These are phyloP conservation scores for Polydrusus pterygomalis DNA, from an alignment of 2,888 invertebrate species.

Conservation along the genomic window DNA sequence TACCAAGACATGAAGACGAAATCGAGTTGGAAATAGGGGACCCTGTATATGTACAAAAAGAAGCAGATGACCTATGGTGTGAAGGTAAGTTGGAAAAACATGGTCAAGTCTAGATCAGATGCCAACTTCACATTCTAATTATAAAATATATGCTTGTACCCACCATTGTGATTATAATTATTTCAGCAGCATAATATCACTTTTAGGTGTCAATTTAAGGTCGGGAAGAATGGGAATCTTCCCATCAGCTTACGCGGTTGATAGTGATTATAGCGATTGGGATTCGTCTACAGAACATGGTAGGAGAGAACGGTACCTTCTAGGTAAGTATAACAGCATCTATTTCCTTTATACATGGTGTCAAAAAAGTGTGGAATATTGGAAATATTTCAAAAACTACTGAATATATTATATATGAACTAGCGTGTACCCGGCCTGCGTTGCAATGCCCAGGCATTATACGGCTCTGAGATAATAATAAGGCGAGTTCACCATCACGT, in stretches of 20 bases:
- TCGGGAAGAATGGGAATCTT: slow-evolving; percentile 94
- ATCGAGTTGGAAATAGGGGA: slow-evolving; percentile 98
- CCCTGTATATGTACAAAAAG: slow-evolving; percentile 96
- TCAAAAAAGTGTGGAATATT: too few relatives aligned
- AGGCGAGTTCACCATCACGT: too few relatives aligned
- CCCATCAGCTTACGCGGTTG: slow-evolving; percentile 97
- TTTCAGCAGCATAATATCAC: not conserved
- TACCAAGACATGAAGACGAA: slow-evolving; percentile 96
- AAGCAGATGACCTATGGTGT: slow-evolving; percentile 98
- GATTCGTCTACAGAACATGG: slow-evolving; percentile 90
- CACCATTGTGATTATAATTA: not conserved
- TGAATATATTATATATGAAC: too few relatives aligned
- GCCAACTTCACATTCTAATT: too few relatives aligned
- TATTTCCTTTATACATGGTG: too few relatives aligned
- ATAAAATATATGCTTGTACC: not conserved
- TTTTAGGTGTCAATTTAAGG: slow-evolving; percentile 92
- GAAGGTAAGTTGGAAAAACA: slow-evolving; percentile 80
- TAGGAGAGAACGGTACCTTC: slow-evolving; percentile 89
- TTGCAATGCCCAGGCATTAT: too few relatives aligned
- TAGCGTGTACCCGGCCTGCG: too few relatives aligned
- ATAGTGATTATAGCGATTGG: slow-evolving; percentile 97
- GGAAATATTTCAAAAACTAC: too few relatives aligned
- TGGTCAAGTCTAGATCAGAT: too few relatives aligned
- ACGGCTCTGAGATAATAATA: too few relatives aligned
- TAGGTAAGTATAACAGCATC: slow-evolving; percentile 72